Evolutionary conservation across 2,888 invertebrate species (phyloP), one percentile per base, ranked within the genome.

Genomic region (Oasisia sp.): DNA sequence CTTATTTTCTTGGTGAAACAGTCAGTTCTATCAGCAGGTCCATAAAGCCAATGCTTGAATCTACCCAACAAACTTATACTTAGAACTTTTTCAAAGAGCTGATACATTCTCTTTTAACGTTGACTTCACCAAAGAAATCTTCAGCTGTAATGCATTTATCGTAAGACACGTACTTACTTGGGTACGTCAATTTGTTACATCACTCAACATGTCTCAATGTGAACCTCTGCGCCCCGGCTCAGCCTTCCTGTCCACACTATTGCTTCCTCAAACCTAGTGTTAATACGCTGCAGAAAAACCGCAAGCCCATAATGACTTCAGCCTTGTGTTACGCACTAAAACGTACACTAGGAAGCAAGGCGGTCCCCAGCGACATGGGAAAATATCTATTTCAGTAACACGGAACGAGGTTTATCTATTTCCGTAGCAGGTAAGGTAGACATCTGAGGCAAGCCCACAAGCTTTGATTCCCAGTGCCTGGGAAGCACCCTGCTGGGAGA

Each of bases 301-400:
- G 74, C 74, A 74, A 19, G 74, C 27, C 74, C 4, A 19, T 74
- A 19, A 74, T n/a, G n/a, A 19, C 19, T 74, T 74, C 27, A 74
- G 74, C 74, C 27, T 74, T 74, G n/a, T 27, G 74, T 19, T 74
- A 74, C n/a, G 27, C n/a, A 27, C 4, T 74, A 74, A 27, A 74
- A 74, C 27, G 27, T 74, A 56, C 56, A 74, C 74, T 27, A 7
- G 74, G 74, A 74, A 19, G n/a, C n/a, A n/a, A 74, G 74, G n/a
- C 74, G 7, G 19, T 74, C 74, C 74, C 74, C 19, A 27, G 19
- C 27, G 74, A 74, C 74, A 74, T 4, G 74, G n/a, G 27, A 50
- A 74, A n/a, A 74, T 74, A 74, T 74, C n/a, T 74, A 74, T 74
- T 74, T 74, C 74, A 74, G 74, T 27, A 74, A 14, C 74, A 74